Evolutionary conservation across 2,888 invertebrate species (phyloP).

Genomic region (Notodonta ziczac): DNA sequence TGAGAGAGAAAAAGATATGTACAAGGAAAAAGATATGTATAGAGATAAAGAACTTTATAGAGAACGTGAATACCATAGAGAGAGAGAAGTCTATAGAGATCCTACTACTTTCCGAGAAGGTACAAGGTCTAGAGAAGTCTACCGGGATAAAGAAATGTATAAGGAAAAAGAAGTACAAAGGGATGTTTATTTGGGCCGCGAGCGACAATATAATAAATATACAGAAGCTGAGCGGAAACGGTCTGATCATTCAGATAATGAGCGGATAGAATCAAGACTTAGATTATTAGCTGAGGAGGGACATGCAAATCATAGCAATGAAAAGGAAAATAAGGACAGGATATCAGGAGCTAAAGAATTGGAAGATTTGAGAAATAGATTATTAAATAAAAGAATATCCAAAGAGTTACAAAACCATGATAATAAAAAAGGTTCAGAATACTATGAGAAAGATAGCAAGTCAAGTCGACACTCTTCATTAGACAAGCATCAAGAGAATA

Average conservation of each 20-base stretch:
- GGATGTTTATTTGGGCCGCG: conserved; percentile 64
- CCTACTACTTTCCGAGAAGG: conserved; percentile 59
- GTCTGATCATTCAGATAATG: conserved; percentile 53
- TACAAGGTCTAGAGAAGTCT: conserved; percentile 58
- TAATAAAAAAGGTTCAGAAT: conserved; percentile 68
- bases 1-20: conserved; percentile 68
- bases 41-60: conserved; percentile 75
- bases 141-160: conserved; percentile 64
- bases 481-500: conserved; percentile 83
- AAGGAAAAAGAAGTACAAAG: conserved; percentile 70
- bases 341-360: conserved; percentile 85
- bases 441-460: conserved; percentile 76
- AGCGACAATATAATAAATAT: conserved; percentile 73
- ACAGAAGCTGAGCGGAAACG: conserved; percentile 65
- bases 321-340: conserved; percentile 79
- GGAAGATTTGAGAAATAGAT: conserved; percentile 90
- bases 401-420: conserved; percentile 86
- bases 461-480: conserved; percentile 64
- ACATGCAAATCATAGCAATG: conserved; percentile 66
- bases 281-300: conserved; percentile 70
- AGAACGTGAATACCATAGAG: conserved; percentile 71
- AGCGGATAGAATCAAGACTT: conserved; percentile 73
- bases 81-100: conserved; percentile 66
- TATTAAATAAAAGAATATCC: conserved; percentile 88
- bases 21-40: conserved; percentile 69